These are phyloP conservation scores for Lordiphosa mommai DNA, from an alignment of 1,140 invertebrate genomes.

Conservation along the genomic window DNA sequence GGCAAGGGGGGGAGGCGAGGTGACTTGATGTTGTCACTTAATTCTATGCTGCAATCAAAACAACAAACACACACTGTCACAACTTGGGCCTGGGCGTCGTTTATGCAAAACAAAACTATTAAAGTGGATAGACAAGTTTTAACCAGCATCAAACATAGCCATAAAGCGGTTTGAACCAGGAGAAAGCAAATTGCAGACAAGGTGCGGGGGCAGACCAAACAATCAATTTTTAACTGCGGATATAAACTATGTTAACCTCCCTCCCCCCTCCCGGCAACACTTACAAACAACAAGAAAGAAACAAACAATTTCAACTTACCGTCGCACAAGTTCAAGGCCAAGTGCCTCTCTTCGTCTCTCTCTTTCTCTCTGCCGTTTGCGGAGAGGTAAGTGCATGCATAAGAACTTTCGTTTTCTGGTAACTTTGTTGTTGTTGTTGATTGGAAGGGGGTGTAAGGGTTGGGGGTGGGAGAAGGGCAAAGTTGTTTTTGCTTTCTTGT, in stretches of 20 bases:
- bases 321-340: constrained; percentile 73
- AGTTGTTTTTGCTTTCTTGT: constrained; percentile 19
- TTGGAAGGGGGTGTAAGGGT: not conserved
- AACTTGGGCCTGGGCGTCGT: not conserved
- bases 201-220: not conserved
- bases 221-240: not conserved
- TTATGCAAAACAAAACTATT: constrained; percentile 65
- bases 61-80: constrained; percentile 13
- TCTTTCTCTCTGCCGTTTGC: constrained; percentile 11
- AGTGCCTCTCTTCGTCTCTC: constrained; percentile 34
- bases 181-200: constrained; percentile 4
- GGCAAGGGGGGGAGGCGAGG: not conserved
- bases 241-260: constrained; percentile 12
- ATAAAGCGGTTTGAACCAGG: constrained; percentile 37
- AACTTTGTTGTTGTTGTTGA: not conserved
- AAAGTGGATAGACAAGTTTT: constrained; percentile 51
- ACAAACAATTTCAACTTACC: constrained; percentile 60
- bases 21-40: constrained; percentile 34
- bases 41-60: constrained; percentile 56
- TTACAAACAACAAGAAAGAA: constrained; percentile 38
- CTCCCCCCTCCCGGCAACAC: constrained; percentile 8
- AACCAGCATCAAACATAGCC: constrained; percentile 32
- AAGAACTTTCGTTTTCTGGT: constrained; percentile 74
- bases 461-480: not conserved
- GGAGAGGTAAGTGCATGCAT: constrained; percentile 44